These are phyloP conservation scores for Protaetia brevitarsis DNA, from an alignment of 1,140 invertebrate species.

Conservation along the genomic window DNA sequence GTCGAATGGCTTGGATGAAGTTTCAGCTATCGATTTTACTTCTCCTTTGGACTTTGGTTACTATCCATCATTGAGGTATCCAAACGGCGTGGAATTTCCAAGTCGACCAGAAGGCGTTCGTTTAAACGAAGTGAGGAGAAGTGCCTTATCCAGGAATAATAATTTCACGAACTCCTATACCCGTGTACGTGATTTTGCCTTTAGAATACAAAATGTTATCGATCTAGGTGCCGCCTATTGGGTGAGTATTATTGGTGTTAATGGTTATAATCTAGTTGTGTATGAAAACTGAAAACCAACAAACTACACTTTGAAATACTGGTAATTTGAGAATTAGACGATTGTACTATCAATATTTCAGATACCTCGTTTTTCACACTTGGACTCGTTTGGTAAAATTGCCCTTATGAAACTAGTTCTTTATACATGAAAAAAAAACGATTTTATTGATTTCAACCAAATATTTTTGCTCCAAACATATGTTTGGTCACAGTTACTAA, in stretches of 20 bases:
- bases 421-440: too few species aligned
- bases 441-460: too few species aligned
- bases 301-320: too few species aligned
- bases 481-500: too few species aligned
- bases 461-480: too few species aligned
- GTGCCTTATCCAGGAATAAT: slow-evolving; percentile 43
- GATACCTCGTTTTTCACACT: too few species aligned
- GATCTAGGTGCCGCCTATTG: slow-evolving; percentile 57
- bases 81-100: slow-evolving; percentile 64
- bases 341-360: too few species aligned
- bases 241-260: slow-evolving; percentile 53
- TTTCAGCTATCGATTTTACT: slow-evolving; percentile 61
- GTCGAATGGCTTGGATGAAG: slow-evolving; percentile 60
- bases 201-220: slow-evolving; percentile 60
- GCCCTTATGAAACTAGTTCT: too few species aligned
- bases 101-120: slow-evolving; percentile 54
- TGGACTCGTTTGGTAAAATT: too few species aligned
- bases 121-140: slow-evolving; percentile 25
- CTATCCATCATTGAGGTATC: slow-evolving; percentile 60
- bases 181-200: slow-evolving; percentile 53
- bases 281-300: too few species aligned
- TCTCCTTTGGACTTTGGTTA: slow-evolving; percentile 63
- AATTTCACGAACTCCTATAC: slow-evolving; percentile 49
- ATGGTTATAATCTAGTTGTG: slow-evolving; percentile 61
- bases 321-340: too few species aligned